Evolutionary conservation across 1,140 invertebrate genomes (phyloP), one percentile per base, ranked within the genome.

Genomic region (Heliconius himera): DNA sequence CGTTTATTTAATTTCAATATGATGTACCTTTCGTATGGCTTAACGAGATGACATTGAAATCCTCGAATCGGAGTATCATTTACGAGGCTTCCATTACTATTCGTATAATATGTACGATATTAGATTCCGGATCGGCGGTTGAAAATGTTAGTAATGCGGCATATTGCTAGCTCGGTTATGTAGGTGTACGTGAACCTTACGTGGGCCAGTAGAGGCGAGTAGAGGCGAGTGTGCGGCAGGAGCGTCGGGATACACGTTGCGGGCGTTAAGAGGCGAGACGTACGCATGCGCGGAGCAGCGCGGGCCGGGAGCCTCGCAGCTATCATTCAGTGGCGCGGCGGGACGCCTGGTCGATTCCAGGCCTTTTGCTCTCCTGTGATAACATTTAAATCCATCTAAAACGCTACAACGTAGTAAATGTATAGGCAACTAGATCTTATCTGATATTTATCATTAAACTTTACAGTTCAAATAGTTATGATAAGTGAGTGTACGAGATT

Each of bases 301-400:
- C 85, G 85, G 77, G 87, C 88, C 85, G 85, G 87, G 88, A 89
- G 85, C 86, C 87, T 84, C 81, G 85, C 84, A 84, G 88, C 84
- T 88, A 49, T 76, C 85, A 85, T 84, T 93, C 90, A 94, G 93
- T 94, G 91, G 88, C 89, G 91, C 91, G 90, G 85, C 88, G 90
- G 90, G 86, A 88, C 85, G 89, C 86, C 87, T 87, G 92, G 91
- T 92, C 91, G 92, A 94, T 92, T 91, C 89, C 86, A 88, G 87
- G 78, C 82, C 77, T 72, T 83, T 76, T 74, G 74, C 82, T 70
- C 84, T 83, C 86, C 87, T 89, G 88, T 88, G 87, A 84, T 83
- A 87, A 87, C 76, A 83, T 80, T 85, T 74, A 70, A 77, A 77
- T 82, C 80, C 49, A 54, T 75, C 70, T 33, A 81, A 74, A 71